phyloP scores from a whole-genome alignment of 1,140 invertebrate genomes.

The Megalonaias nervosa region DNA sequence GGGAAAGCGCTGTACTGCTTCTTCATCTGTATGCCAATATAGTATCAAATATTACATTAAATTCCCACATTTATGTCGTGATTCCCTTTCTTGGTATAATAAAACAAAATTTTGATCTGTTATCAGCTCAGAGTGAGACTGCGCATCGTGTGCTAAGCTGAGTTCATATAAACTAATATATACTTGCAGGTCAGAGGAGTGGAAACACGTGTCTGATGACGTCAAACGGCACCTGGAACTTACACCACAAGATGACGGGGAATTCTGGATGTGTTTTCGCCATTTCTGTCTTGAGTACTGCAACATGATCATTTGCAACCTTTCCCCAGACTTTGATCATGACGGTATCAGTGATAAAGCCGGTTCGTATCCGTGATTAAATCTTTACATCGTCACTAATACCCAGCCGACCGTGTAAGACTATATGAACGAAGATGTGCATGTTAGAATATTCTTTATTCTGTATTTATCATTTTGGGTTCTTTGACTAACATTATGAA shows the following conservation, averaged over 20 bases:
- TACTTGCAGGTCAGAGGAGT: slow-evolving; percentile 43
- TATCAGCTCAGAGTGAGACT: background rate
- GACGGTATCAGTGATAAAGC: slow-evolving; percentile 63
- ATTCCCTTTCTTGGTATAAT: background rate
- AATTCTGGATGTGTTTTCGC: slow-evolving; percentile 63
- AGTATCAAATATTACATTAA: background rate
- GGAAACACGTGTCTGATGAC: slow-evolving; percentile 43
- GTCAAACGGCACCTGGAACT: slow-evolving; percentile 50
- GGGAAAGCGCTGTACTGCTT: too few relatives aligned
- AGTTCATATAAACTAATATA: background rate
- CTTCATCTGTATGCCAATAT: background rate
- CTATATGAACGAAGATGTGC: background rate
- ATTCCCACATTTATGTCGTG: background rate
- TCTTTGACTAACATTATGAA: background rate
- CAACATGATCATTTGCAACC: slow-evolving; percentile 62
- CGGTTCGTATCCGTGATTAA: slow-evolving; percentile 34
- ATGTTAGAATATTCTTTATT: background rate
- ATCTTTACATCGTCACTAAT: background rate
- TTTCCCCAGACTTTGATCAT: slow-evolving; percentile 63
- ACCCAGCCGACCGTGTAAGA: background rate
- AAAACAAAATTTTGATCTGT: background rate
- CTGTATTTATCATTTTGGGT: too few relatives aligned
- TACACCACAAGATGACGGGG: slow-evolving; percentile 60
- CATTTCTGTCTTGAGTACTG: slow-evolving; percentile 58
- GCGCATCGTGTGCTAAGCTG: too few relatives aligned